Conservation (phyloP, 2,113 vertebrate genomes). For the Petroica traversi region DNA sequence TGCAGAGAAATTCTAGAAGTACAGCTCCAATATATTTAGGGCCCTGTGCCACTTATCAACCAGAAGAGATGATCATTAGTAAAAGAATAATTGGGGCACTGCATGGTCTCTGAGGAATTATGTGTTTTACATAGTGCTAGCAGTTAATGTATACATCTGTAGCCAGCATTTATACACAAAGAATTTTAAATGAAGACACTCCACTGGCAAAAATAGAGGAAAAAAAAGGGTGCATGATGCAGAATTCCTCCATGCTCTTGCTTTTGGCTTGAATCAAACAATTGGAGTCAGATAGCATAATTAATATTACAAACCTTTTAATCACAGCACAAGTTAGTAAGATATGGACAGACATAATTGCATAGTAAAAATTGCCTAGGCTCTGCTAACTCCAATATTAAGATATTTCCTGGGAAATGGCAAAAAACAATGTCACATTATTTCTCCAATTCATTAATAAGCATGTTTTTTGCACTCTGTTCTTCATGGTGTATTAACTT, state of each 20-base stretch:
- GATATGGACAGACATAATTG: slow-evolving; percentile 72
- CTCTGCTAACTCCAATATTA: slow-evolving; percentile 78
- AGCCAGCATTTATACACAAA: not conserved
- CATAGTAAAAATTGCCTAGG: slow-evolving; percentile 63
- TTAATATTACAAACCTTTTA: slow-evolving; percentile 73
- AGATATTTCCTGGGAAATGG: slow-evolving; percentile 80
- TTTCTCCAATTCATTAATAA: slow-evolving; percentile 82
- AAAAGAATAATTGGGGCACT: not conserved
- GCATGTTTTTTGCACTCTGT: slow-evolving; percentile 78
- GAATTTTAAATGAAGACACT: not conserved
- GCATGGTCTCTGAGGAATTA: not conserved
- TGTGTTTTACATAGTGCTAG: not conserved
- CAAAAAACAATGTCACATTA: slow-evolving; percentile 82
- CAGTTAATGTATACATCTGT: not conserved
- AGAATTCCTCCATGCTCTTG: not conserved
- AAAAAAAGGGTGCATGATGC: not conserved
- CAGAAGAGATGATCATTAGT: not conserved
- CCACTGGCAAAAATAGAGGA: not conserved
- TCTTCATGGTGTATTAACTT: slow-evolving; percentile 88
- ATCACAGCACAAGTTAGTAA: slow-evolving; percentile 64
- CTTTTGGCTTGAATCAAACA: slow-evolving; percentile 33
- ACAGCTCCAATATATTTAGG: not conserved
- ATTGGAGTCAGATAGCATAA: slow-evolving; percentile 36
- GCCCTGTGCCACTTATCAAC: not conserved
- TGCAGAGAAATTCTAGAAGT: not conserved